A percentile compares a stretch with the other conserved stretches of the same genome.
These are phyloP conservation scores for Venustaconcha ellipsiformis DNA, from an alignment of 1,140 invertebrate genomes.

Conservation along the genomic window DNA sequence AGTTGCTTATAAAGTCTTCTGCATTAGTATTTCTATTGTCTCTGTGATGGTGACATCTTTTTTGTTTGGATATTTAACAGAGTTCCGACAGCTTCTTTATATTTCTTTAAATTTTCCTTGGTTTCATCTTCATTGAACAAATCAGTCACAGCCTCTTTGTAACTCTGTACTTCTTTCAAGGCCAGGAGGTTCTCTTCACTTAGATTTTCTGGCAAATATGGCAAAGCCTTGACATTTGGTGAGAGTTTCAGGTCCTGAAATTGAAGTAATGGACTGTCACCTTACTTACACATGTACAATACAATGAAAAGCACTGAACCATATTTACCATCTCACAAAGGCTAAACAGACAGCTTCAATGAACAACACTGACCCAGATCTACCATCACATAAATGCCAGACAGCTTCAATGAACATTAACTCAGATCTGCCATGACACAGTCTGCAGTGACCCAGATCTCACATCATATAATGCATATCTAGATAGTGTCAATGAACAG, in stretches of 20 bases:
- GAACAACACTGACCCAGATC: no score
- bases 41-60: no score
- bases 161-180: slow-evolving; percentile 21
- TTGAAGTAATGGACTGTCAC: not conserved
- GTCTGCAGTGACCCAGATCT: no score
- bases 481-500: no score
- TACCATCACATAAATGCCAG: no score
- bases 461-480: no score
- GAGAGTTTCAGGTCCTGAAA: not conserved
- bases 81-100: slow-evolving; percentile 28
- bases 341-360: no score
- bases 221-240: slow-evolving; percentile 10
- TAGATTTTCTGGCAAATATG: slow-evolving; percentile 8
- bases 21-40: no score
- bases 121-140: slow-evolving; percentile 21
- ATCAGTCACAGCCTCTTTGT: slow-evolving; percentile 19
- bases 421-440: no score
- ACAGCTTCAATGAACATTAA: no score
- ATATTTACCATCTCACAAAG: no score
- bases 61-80: slow-evolving; percentile 10
- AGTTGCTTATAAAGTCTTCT: no score
- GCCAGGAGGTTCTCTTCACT: slow-evolving; percentile 12
- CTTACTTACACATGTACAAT: not conserved
- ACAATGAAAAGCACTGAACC: not conserved
- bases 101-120: slow-evolving; percentile 14